Conservation (phyloP, 2,113 vertebrate species). For the Hippoglossus stenolepis region DNA sequence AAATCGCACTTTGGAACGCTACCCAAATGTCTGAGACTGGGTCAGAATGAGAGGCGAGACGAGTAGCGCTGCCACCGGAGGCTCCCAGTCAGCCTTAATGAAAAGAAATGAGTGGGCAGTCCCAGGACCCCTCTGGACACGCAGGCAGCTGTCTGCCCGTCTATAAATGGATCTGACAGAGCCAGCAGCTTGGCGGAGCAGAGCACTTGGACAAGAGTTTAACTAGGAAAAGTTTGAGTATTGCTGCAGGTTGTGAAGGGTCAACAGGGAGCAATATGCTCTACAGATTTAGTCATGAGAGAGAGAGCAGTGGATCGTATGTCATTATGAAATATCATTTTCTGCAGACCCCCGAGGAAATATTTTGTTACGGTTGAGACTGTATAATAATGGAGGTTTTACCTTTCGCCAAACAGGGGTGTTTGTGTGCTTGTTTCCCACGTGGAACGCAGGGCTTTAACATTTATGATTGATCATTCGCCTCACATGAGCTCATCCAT, state of each 20-base stretch:
- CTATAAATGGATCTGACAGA: conserved; percentile 61
- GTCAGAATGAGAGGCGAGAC: conserved; percentile 24
- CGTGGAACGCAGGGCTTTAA: conserved; percentile 9
- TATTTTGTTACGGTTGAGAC: conserved; percentile 15
- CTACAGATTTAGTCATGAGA: conserved; percentile 37
- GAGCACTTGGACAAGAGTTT: conserved; percentile 42
- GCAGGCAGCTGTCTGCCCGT: conserved; percentile 53
- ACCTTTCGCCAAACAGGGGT: background rate
- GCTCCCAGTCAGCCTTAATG: conserved; percentile 58
- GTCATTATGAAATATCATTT: conserved; percentile 43
- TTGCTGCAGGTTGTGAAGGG: conserved; percentile 54
- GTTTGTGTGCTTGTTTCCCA: background rate
- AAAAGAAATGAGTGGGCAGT: conserved; percentile 61
- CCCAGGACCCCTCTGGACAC: conserved; percentile 57
- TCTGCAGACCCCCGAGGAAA: conserved; percentile 24
- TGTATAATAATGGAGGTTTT: conserved; percentile 32
- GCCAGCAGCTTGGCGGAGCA: conserved; percentile 47
- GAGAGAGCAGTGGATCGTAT: conserved; percentile 27
- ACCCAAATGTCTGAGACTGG: conserved; percentile 2
- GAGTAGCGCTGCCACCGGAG: conserved; percentile 29
- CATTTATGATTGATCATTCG: conserved; percentile 3
- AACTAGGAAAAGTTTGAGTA: conserved; percentile 48
- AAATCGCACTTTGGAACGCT: background rate
- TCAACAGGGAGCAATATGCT: conserved; percentile 43
- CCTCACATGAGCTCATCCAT: background rate